A percentile compares a stretch with the other conserved stretches of the same genome.
Evolutionary conservation across 1,140 invertebrate species (phyloP).

Genomic region (Archivesica marissinica): DNA sequence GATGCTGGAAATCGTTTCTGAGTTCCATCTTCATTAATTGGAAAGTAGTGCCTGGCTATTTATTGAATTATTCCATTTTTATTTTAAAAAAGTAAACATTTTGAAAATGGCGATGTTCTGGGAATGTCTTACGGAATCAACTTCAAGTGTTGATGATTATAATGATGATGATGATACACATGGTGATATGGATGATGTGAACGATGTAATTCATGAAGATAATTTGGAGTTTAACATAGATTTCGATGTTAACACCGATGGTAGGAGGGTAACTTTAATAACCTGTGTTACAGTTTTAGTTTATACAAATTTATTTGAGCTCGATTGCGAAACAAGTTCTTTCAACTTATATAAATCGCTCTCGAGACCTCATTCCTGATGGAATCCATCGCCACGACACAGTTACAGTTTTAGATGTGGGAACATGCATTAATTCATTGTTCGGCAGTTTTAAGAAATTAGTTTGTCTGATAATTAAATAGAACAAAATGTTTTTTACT

Average conservation of each 20-base stretch:
- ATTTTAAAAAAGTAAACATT: neutral
- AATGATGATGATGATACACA: neutral
- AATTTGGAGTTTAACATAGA: neutral
- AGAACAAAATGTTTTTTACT: too few relatives aligned
- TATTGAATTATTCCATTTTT: neutral
- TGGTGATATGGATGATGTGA: neutral
- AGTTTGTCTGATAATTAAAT: too few relatives aligned
- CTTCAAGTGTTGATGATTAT: neutral
- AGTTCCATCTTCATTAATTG: neutral
- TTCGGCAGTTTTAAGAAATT: too few relatives aligned
- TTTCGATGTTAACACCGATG: neutral
- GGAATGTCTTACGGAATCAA: constrained; percentile 3
- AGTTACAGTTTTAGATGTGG: too few relatives aligned
- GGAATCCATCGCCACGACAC: too few relatives aligned
- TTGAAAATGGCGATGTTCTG: neutral
- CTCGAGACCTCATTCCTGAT: too few relatives aligned
- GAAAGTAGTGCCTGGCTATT: neutral
- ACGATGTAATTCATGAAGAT: neutral
- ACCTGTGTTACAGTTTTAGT: too few relatives aligned
- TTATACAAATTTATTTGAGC: too few relatives aligned
- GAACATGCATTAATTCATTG: too few relatives aligned
- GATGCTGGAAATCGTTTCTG: neutral
- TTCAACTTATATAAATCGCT: too few relatives aligned
- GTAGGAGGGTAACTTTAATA: neutral
- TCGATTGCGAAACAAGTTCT: too few relatives aligned